Conservation (phyloP, 2,113 vertebrate genomes). For the Strigops habroptila region DNA sequence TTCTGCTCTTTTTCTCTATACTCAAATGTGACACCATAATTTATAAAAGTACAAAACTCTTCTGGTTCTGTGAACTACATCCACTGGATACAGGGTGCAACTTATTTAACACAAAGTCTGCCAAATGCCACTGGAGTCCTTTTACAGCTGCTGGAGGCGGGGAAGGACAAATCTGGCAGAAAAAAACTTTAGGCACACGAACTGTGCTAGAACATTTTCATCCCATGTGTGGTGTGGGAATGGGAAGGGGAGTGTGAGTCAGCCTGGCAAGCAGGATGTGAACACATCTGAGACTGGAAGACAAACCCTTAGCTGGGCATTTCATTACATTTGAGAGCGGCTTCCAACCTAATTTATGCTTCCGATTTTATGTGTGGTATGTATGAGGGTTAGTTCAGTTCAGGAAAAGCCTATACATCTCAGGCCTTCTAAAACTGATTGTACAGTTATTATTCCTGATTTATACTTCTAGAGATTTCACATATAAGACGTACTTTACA, state of each 20-base stretch:
- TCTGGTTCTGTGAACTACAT: not conserved
- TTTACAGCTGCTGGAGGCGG: not conserved
- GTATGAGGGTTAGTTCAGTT: not conserved
- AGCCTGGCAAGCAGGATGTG: not conserved
- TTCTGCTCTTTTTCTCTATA: not conserved
- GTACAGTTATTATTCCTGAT: not conserved
- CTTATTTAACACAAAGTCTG: not conserved
- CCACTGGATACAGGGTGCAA: not conserved
- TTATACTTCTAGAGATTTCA: not conserved
- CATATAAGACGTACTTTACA: not conserved
- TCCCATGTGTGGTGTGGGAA: accelerated
- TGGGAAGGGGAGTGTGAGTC: not conserved
- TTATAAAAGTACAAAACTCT: not conserved
- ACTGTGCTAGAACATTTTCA: not conserved
- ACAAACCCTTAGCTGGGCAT: not conserved
- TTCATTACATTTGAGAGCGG: not conserved
- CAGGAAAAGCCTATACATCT: not conserved
- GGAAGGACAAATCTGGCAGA: not conserved
- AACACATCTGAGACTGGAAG: not conserved
- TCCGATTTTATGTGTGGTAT: not conserved
- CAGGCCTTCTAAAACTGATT: not conserved
- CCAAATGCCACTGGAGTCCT: conserved; percentile 6
- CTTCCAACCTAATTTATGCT: not conserved
- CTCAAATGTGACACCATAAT: not conserved
- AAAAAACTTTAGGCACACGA: not conserved